Evolutionary conservation across 2,113 vertebrate species (phyloP).

Genomic region (Rhagologus leucostigma): DNA sequence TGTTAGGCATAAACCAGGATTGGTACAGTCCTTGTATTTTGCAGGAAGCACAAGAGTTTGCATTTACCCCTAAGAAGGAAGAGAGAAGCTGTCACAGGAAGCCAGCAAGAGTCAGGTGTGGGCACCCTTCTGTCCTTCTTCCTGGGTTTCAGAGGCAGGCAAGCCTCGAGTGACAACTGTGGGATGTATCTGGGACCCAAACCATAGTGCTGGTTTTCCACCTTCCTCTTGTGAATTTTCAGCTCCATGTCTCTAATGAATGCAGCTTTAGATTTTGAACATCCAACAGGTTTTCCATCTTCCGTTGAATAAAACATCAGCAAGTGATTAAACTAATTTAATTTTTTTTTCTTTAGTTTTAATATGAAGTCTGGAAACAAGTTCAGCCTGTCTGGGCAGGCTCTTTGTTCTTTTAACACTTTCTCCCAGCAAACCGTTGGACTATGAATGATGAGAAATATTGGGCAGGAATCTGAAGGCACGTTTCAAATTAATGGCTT

Average conservation of each 20-base stretch:
- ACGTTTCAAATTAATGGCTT: background rate
- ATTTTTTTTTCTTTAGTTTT: background rate
- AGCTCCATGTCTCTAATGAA: background rate
- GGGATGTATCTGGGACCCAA: background rate
- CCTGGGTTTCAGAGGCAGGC: background rate
- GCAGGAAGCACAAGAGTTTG: background rate
- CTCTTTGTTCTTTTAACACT: background rate
- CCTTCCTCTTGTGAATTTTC: background rate
- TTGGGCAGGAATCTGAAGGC: background rate
- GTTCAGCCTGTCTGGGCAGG: background rate
- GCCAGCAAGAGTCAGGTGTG: background rate
- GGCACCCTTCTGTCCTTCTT: background rate
- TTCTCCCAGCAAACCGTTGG: background rate
- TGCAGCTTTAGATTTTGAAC: background rate
- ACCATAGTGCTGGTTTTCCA: background rate
- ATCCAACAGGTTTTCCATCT: background rate
- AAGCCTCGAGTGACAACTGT: background rate
- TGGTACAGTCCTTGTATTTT: conserved; percentile 2
- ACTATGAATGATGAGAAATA: background rate
- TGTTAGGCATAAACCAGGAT: background rate
- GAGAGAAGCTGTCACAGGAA: background rate
- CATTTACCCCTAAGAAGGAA: background rate
- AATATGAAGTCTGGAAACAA: background rate
- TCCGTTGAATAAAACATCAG: background rate
- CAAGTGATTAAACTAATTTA: background rate